These are phyloP conservation scores for Microcaecilia unicolor DNA, from an alignment of 2,797 vertebrate genomes.

Conservation along the genomic window DNA sequence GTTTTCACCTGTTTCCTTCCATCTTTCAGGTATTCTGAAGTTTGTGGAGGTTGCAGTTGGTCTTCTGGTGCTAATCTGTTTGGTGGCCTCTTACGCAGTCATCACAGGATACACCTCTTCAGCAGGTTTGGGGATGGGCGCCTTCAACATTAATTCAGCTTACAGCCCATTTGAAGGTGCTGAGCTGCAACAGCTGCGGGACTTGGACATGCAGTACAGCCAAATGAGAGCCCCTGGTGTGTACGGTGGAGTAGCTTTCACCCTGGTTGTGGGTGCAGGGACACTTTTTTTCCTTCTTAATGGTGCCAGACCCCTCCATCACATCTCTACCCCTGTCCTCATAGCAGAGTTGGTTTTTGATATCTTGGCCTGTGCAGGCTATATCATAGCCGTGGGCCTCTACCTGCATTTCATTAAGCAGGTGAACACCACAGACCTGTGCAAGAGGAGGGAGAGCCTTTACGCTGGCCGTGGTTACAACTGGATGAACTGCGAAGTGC, in stretches of 20 bases:
- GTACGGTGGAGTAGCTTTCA: slow-evolving; percentile 70
- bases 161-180: slow-evolving; percentile 72
- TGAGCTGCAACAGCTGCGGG: slow-evolving; percentile 62
- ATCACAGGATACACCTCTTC: slow-evolving; percentile 58
- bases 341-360: slow-evolving; percentile 61
- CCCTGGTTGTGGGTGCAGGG: slow-evolving; percentile 45
- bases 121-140: slow-evolving; percentile 33
- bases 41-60: slow-evolving; percentile 66
- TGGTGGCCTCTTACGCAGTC: slow-evolving; percentile 65
- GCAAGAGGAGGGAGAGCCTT: slow-evolving; percentile 61
- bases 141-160: slow-evolving; percentile 54
- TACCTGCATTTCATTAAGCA: slow-evolving; percentile 73
- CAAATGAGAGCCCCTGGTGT: slow-evolving; percentile 78
- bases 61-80: slow-evolving; percentile 71
- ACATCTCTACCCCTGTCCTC: slow-evolving; percentile 45
- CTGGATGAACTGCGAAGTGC: slow-evolving; percentile 82
- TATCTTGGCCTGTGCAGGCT: slow-evolving; percentile 51
- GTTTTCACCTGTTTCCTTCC: not conserved
- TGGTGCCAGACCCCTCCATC: slow-evolving; percentile 62
- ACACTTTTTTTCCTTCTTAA: slow-evolving; percentile 70
- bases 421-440: slow-evolving; percentile 79
- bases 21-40: slow-evolving; percentile 64
- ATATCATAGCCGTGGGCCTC: slow-evolving; percentile 66
- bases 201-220: slow-evolving; percentile 75
- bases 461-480: slow-evolving; percentile 78